Base-by-base conservation (phyloP, 2,888 invertebrate species). In the Tetheella fluctuosa region DNA sequence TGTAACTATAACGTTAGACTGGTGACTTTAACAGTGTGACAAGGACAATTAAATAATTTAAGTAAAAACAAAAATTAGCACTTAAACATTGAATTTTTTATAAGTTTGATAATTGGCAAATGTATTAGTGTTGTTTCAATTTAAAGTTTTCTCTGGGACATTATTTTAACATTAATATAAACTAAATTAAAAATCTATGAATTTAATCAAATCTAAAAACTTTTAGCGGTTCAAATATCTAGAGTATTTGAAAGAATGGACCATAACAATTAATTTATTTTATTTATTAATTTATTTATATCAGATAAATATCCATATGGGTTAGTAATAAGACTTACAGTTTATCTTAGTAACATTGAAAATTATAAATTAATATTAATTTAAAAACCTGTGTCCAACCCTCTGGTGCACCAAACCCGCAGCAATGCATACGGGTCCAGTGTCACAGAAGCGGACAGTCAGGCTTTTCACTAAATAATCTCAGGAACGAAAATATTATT, bases 221-320 rank as follows among this genome's bases (percentile, higher is more conserved):
- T 48, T 48, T 48, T 48, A 48, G 20, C 10, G 48, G 48, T 20
- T 48, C 20, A 48, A 48, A 48, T 48, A 48, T 48, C 20, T 48
- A 20, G 48, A 20, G 20, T 20, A 48, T 48, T 20, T 10, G 10
- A 48, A 48, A 20, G 48, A 48, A 10, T 20, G 48, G 48, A 48
- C 20, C 48, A 15, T 48, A 48, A 48, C 20, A 48, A 48, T 48
- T 48, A 20, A 48, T 48, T 20, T 7, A 48, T 15, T 20, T 20
- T 20, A n/a, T n/a, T n/a, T n/a, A n/a, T n/a, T n/a, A n/a, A n/a
- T n/a, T n/a, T n/a, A n/a, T n/a, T n/a, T n/a, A n/a, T n/a, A n/a
- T n/a, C n/a, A n/a, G n/a, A n/a, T n/a, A n/a, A n/a, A n/a, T n/a
- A n/a, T n/a, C n/a, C n/a, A n/a, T n/a, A n/a, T n/a, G n/a, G n/a